Base-by-base conservation (phyloP, 1,140 invertebrate species). In the Centruroides vittatus region DNA sequence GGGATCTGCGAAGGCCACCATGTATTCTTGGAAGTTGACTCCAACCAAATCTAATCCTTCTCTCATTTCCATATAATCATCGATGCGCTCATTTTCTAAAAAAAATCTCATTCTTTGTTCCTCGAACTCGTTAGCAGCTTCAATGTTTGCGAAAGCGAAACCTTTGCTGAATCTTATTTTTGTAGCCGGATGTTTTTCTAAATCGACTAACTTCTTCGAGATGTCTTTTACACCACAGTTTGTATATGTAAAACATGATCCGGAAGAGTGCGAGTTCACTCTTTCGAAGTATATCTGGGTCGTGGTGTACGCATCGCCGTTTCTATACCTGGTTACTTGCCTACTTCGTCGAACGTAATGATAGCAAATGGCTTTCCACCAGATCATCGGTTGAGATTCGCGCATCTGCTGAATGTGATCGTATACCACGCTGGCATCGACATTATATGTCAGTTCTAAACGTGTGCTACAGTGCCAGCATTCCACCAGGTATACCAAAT, bases 321-420 rank as follows among this genome's bases (percentile, higher is more conserved):
- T 88, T 55, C 86, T 77, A 70, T 89, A 89, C 54, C 86, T 78
- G 54, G 83, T 85, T 65, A 80, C 74, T 55, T 78, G 77, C 48
- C 86, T 75, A 68, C 87, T 87, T 61, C 86, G 77, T 52, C 87
- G 72, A 36, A 88, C 83, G 70, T 90, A 90, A 74, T 92, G 88
- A 73, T 90, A 91, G 69, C 86, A 89, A 53, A 89, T 81, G 12
- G 86, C 86, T 70, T 89, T 90, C 88, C 88, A 92, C 88, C 88
- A 91, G 34, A 91, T 84, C 60, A 88, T 82, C 0, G 88, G 88
- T 59, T 81, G 79, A 3, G 86, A 83, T 47, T 80, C 77, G 61
- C 82, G 78, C 78, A 91, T 81, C 56, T 81, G 77, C 56, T 81
- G 76, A n/a, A 88, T 79, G 69, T 83, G 81, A 9, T 84, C 79